A percentile compares a stretch with the other conserved stretches of the same genome.
phyloP scores from a whole-genome alignment of 2,113 vertebrate genomes.

The Dicerorhinus sumatrensis region DNA sequence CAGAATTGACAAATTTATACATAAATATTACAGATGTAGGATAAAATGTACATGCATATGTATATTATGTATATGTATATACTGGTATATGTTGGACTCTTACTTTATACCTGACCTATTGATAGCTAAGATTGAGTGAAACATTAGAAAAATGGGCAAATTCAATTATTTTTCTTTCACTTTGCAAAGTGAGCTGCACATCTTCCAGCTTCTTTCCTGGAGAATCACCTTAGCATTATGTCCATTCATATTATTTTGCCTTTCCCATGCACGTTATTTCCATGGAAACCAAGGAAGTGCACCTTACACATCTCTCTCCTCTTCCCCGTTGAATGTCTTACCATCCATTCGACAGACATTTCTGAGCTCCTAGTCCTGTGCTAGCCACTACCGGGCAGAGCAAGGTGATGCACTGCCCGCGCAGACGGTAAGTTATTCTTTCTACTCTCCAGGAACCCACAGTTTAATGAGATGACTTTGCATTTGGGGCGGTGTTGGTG shows the following conservation, averaged over 20 bases:
- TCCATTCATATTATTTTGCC: neutral
- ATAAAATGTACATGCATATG: neutral
- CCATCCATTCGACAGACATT: neutral
- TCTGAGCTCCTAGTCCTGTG: neutral
- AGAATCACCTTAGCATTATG: neutral
- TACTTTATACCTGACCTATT: neutral
- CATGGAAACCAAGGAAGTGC: neutral
- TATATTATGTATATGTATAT: neutral
- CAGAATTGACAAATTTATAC: neutral
- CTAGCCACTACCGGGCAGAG: neutral
- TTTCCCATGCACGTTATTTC: neutral
- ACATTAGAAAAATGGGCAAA: neutral
- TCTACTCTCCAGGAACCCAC: neutral
- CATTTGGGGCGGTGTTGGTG: fast-evolving
- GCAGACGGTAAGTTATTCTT: neutral
- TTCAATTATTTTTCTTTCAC: neutral
- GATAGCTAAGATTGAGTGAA: neutral
- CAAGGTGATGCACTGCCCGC: fast-evolving
- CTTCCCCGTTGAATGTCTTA: neutral
- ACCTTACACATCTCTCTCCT: neutral
- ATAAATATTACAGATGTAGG: neutral
- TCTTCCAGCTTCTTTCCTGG: neutral
- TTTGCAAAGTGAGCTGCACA: neutral
- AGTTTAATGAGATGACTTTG: neutral
- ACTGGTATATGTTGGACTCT: neutral